Percentiles rank a stretch among this genome's conserved stretches.
Evolutionary conservation across 1,140 invertebrate genomes (phyloP).

Genomic region (Drosophila subobscura): DNA sequence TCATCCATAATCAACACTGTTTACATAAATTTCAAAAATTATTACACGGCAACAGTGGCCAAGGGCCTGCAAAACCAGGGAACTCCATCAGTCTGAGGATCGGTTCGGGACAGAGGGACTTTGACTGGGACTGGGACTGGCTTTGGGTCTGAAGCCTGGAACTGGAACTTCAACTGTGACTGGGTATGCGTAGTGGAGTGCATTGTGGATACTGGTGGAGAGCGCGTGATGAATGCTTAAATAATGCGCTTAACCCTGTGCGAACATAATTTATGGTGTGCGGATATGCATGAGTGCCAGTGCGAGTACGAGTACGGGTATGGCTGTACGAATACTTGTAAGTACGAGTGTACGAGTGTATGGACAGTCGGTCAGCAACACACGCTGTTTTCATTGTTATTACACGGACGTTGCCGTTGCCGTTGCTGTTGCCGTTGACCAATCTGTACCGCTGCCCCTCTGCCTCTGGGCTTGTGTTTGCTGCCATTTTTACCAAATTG

Average conservation of each 20-base stretch:
- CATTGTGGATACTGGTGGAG: conserved; percentile 36
- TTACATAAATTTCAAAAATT: conserved; percentile 82
- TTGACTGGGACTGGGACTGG: conserved; percentile 5
- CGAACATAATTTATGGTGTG: conserved; percentile 82
- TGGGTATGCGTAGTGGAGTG: conserved; percentile 7
- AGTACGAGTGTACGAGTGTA: conserved; percentile 1
- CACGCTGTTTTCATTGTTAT: conserved; percentile 81
- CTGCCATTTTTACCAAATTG: conserved; percentile 78
- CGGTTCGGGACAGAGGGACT: background rate
- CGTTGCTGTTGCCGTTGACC: conserved; percentile 60
- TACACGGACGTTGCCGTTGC: conserved; percentile 73
- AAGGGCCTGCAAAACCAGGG: conserved; percentile 19
- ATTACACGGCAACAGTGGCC: conserved; percentile 66
- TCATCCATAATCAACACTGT: conserved; percentile 82
- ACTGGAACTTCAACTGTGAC: conserved; percentile 21
- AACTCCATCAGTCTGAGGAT: conserved; percentile 6
- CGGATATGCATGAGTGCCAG: conserved; percentile 74
- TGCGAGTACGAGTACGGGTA: conserved; percentile 24
- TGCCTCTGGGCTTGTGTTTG: conserved; percentile 16
- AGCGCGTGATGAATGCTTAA: conserved; percentile 81
- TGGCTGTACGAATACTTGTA: conserved; percentile 9
- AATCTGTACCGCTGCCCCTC: conserved; percentile 42
- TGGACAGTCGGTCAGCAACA: conserved; percentile 38
- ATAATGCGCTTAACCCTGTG: conserved; percentile 82
- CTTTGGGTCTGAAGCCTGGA: conserved; percentile 1